These are phyloP conservation scores for Shargacucullia verbasci DNA, from an alignment of 2,888 invertebrate genomes.

Conservation along the genomic window DNA sequence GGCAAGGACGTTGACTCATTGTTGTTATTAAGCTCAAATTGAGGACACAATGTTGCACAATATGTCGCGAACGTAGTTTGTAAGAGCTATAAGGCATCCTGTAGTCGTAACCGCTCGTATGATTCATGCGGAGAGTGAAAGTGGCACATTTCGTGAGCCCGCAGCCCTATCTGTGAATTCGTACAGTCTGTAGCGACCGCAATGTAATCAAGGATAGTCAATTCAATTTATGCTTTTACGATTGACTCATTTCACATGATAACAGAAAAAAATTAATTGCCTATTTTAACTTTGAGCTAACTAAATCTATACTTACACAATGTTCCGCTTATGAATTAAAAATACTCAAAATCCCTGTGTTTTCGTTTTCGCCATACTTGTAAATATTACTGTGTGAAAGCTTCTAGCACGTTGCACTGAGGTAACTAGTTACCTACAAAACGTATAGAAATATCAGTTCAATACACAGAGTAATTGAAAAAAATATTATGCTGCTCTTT, in stretches of 20 bases:
- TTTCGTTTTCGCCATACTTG: constrained; percentile 22
- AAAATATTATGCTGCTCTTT: constrained; percentile 42
- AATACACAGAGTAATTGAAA: constrained; percentile 37
- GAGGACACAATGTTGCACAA: constrained; percentile 78
- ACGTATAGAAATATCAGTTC: constrained; percentile 33
- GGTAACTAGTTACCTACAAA: constrained; percentile 34
- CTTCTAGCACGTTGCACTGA: constrained; percentile 24
- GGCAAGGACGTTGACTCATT: constrained; percentile 59
- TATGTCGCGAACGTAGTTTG: constrained; percentile 66
- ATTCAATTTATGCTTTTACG: neutral
- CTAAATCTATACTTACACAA: too few species aligned
- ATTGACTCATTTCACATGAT: neutral
- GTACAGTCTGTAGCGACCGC: constrained; percentile 16
- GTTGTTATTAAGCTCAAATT: constrained; percentile 69
- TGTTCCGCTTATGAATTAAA: neutral
- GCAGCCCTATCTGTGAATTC: constrained; percentile 57
- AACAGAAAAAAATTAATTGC: too few species aligned
- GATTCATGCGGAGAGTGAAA: constrained; percentile 85
- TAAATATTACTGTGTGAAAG: constrained; percentile 43
- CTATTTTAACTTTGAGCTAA: too few species aligned
- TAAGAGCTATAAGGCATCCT: constrained; percentile 75
- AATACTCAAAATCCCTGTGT: too few species aligned
- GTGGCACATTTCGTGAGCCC: constrained; percentile 73
- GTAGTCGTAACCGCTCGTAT: constrained; percentile 73
- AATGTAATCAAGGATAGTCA: constrained; percentile 1